Evolutionary conservation across 53 echinoderm and acorn worm genomes (phyloP).

Genomic region (Temnopleurus reevesii): DNA sequence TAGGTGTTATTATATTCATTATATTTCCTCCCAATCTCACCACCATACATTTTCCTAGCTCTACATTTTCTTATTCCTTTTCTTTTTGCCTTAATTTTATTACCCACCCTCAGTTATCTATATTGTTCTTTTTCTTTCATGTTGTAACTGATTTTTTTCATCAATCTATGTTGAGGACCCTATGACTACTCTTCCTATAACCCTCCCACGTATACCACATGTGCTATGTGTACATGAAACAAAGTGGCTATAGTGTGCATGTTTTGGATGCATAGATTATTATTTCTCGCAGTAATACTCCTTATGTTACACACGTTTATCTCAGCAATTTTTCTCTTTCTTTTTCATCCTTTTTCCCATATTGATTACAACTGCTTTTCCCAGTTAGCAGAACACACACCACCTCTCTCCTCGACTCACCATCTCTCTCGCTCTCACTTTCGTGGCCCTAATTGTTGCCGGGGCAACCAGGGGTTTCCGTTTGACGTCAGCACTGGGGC

Average conservation of each 20-base stretch:
- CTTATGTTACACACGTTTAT: conserved; percentile 37
- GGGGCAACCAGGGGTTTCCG: conserved; percentile 53
- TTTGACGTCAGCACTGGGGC: conserved; percentile 56
- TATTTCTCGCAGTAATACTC: conserved; percentile 10
- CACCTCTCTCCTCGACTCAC: not conserved
- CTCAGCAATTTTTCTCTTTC: conserved; percentile 19
- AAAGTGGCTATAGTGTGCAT: not conserved
- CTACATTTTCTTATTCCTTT: not conserved
- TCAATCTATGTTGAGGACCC: not conserved
- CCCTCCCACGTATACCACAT: too few species aligned
- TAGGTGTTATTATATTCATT: too few species aligned
- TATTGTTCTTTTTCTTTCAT: not conserved
- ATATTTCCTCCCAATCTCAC: too few species aligned
- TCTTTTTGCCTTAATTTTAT: not conserved
- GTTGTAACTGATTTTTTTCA: not conserved
- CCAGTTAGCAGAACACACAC: not conserved
- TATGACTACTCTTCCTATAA: not conserved
- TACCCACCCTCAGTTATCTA: not conserved
- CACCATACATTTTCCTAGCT: too few species aligned
- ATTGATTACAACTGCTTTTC: conserved; percentile 32
- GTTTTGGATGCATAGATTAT: conserved; percentile 5
- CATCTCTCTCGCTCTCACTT: conserved; percentile 4
- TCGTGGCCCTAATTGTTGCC: conserved; percentile 58
- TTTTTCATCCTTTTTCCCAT: conserved; percentile 21
- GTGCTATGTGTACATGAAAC: not conserved